Evolutionary conservation across 2,113 vertebrate species (phyloP).

Genomic region (Gopherus flavomarginatus): DNA sequence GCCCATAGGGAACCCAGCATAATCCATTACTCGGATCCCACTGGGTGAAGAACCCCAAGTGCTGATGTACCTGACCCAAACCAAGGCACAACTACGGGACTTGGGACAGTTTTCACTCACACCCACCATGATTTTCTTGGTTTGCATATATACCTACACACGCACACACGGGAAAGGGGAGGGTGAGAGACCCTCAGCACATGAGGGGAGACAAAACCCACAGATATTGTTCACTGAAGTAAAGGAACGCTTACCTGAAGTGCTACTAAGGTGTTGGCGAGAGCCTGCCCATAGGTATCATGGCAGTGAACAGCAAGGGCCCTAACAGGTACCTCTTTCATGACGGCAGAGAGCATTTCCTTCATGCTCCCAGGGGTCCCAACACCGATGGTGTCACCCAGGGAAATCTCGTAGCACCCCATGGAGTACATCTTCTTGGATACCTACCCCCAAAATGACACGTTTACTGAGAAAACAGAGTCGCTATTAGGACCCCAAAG

Average conservation of each 20-base stretch:
- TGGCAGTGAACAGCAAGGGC: slow-evolving; percentile 97
- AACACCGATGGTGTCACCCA: slow-evolving; percentile 95
- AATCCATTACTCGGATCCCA: not conserved
- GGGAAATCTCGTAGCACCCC: slow-evolving; percentile 98
- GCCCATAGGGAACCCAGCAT: no score
- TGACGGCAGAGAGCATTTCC: slow-evolving; percentile 89
- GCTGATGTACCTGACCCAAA: not conserved
- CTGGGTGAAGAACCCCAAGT: not conserved
- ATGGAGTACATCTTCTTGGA: slow-evolving; percentile 92
- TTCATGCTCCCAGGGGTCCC: slow-evolving; percentile 93
- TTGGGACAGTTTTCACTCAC: not conserved
- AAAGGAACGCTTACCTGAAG: slow-evolving; percentile 86
- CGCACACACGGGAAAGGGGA: not conserved
- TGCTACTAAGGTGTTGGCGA: slow-evolving; percentile 94
- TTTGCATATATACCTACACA: not conserved
- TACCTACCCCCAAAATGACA: slow-evolving; percentile 79
- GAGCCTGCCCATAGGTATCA: slow-evolving; percentile 96
- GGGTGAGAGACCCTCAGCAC: not conserved
- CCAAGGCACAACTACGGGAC: not conserved
- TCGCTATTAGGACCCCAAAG: not conserved
- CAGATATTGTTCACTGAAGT: rapidly evolving
- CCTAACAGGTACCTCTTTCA: slow-evolving; percentile 88
- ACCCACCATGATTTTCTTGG: not conserved
- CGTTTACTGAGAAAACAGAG: rapidly evolving
- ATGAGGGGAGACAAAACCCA: not conserved